Evolutionary conservation across 2,797 vertebrate species (phyloP), one percentile per base, ranked within the genome.

Genomic region (Danio jaintianensis): DNA sequence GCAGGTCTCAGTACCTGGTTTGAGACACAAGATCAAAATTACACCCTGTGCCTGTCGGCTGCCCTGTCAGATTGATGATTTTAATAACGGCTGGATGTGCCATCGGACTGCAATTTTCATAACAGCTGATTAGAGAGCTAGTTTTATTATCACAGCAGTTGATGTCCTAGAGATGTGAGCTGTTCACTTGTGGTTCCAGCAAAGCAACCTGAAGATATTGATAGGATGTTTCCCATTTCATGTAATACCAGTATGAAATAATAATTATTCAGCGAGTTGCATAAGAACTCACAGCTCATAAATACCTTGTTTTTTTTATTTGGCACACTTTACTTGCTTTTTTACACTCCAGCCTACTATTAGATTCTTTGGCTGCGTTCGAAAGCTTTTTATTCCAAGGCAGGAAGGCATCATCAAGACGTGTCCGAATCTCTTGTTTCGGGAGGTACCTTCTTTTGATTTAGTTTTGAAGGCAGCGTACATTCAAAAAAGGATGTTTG

Each of bases 21-120:
- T 79, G 83, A 88, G 82, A 81, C 69, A 75, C 85, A 84, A 47
- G 73, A 81, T 81, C 7, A 63, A 78, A 82, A 87, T 90, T 89
- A 89, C 9, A 69, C 55, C 67, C 40, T 15, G 73, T 78, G 82
- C 40, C 71, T 75, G 85, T 64, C 8, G 73, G 55, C 29, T 67
- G 78, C 56, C 78, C 75, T 79, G 63, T 56, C 48, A 5, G 36
- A 10, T 55, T 45, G 20, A 13, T 36, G 15, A 55, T 43, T 62
- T 71, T 45, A 79, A 52, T 55, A 43, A 55, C 2, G 3, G 58
- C 4, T 12, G 42, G n/a, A 48, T 52, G 16, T 47, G 52, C 0
- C 1, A 75, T 50, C 53, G 48, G 1, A 0, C n/a, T 47, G 22
- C 7, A 7, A 20, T 71, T 79, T 77, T 67, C 10, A 58, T 47